Conservation (phyloP, 2,797 vertebrate genomes). For the Gymnothorax reevesii region DNA sequence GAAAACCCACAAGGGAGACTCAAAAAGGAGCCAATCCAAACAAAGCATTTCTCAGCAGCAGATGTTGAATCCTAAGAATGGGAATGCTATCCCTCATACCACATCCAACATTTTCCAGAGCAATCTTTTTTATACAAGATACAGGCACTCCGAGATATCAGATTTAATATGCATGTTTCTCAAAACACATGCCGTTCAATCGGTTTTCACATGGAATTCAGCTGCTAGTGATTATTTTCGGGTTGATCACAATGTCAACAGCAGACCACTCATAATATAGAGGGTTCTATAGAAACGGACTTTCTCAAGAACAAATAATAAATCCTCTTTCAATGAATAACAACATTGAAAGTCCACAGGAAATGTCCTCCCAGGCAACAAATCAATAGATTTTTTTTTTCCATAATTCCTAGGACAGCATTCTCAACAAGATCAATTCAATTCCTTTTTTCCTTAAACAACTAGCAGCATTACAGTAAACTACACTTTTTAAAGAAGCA, state of each 20-base stretch:
- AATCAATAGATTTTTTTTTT: not conserved
- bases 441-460: not conserved
- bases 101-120: slow-evolving; percentile 6
- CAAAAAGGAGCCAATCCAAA: slow-evolving; percentile 9
- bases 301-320: not conserved
- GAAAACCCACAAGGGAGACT: slow-evolving; percentile 7
- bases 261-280: not conserved
- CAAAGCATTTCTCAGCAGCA: slow-evolving; percentile 18
- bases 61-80: not conserved
- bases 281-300: not conserved
- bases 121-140: not conserved
- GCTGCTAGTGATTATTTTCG: not conserved
- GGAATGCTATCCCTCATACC: not conserved
- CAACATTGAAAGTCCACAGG: not conserved
- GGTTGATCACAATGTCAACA: not conserved
- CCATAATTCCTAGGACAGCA: not conserved
- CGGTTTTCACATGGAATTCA: not conserved
- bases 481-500: not conserved
- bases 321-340: not conserved
- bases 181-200: not conserved
- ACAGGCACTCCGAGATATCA: not conserved
- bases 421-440: not conserved
- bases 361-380: not conserved
- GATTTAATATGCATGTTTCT: not conserved
- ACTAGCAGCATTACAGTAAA: not conserved